Conservation (phyloP, 2,113 vertebrate genomes). For the Haliaeetus leucogaster region DNA sequence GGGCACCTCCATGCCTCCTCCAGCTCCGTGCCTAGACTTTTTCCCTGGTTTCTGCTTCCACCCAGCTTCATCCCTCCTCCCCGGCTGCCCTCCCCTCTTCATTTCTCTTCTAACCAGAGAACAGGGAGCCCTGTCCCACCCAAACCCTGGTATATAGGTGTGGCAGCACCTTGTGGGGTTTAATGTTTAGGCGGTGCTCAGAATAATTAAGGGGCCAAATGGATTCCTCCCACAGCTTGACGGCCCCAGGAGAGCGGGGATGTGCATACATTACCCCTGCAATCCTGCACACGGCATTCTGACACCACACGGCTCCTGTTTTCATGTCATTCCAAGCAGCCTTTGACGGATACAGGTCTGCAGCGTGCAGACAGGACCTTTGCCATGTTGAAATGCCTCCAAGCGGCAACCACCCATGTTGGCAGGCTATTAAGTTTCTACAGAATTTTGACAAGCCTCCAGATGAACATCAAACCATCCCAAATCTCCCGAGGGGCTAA, state of each 20-base stretch:
- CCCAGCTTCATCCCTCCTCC: not conserved
- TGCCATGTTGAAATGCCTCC: slow-evolving; percentile 53
- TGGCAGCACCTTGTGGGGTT: slow-evolving; percentile 19
- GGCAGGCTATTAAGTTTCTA: slow-evolving; percentile 59
- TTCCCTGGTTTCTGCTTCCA: not conserved
- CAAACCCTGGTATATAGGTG: slow-evolving; percentile 16
- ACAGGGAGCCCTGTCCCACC: not conserved
- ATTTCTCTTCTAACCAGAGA: slow-evolving; percentile 14
- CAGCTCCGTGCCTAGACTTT: not conserved
- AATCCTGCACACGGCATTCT: not conserved
- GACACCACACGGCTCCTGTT: not conserved
- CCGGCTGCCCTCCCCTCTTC: not conserved
- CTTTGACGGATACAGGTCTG: slow-evolving; percentile 8
- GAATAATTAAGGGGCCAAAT: slow-evolving; percentile 26
- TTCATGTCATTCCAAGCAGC: slow-evolving; percentile 42
- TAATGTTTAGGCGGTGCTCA: not conserved
- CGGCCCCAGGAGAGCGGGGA: not conserved
- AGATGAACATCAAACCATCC: slow-evolving; percentile 58
- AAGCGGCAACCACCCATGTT: slow-evolving; percentile 55
- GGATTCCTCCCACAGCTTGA: slow-evolving; percentile 44
- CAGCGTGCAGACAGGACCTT: not conserved
- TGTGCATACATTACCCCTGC: not conserved
- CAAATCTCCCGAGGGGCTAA: slow-evolving; percentile 32
- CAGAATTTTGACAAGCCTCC: slow-evolving; percentile 49
- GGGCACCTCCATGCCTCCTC: not conserved